Base-by-base conservation (phyloP, 1,140 invertebrate species). In the Anthonomus grandis region DNA sequence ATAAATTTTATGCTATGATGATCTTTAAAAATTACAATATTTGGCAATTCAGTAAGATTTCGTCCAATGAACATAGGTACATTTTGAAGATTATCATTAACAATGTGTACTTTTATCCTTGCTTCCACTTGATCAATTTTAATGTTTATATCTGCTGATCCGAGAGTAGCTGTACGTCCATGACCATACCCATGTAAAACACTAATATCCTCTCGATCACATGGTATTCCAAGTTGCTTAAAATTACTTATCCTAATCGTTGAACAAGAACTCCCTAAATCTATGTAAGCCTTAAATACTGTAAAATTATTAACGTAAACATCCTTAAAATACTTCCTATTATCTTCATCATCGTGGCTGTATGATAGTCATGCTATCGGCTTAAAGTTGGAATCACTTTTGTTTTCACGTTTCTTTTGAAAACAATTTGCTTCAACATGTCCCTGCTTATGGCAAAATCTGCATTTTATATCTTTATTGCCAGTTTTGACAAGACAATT, bases 221-320 rank as follows among this genome's bases (percentile, higher is more conserved):
- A 12, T 17, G 22, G 4, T 52, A 52, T 25, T 3, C 5, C 21
- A 23, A 36, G 5, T 38, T 4, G 8, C 8, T 47, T 21, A 13
- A 38, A 19, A 12, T 55, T 27, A 13, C 39, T 3, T 21, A 5
- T 12, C 5, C 27, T 19, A 15, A 55, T 55, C 1, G 25, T 47
- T n/a, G 2, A 47, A 22, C 53, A 55, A 12, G 44, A 55, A 55
- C 53, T 55, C 1, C 50, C 37, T 19, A 53, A 53, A 27, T 53
- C 50, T 21, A 53, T 25, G 19, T 53, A 53, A 42, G 50, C 19
- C n/a, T n/a, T n/a, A n/a, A n/a, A n/a, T n/a, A n/a, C n/a, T n/a
- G n/a, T n/a, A n/a, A n/a, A n/a, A n/a, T 15, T 23, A 22, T 22
- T 45, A 1, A 45, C 25, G 2, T n/a, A 10, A 45, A 45, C 17